phyloP scores from a whole-genome alignment of 2,113 vertebrate species.

The Lucifuga dentata region DNA sequence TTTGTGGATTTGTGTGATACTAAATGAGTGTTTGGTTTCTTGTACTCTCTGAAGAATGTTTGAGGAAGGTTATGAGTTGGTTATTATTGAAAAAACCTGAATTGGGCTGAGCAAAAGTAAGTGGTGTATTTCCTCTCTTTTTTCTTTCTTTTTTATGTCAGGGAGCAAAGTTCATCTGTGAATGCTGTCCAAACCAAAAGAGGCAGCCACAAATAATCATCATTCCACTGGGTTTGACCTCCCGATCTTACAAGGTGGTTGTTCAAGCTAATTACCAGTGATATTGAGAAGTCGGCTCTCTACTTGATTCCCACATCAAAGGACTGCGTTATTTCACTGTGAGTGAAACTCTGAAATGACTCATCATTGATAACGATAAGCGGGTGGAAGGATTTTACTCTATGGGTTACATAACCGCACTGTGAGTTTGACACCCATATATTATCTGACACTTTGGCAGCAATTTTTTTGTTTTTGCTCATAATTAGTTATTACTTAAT shows the following conservation, averaged over 20 bases:
- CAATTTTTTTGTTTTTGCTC: too few relatives aligned
- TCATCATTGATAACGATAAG: conserved; percentile 66
- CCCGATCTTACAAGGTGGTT: conserved; percentile 27
- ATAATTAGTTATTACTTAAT: not conserved
- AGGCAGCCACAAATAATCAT: not conserved
- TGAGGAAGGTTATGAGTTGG: conserved; percentile 4
- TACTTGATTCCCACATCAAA: conserved; percentile 81
- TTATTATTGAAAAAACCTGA: conserved; percentile 24
- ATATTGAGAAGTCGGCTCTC: conserved; percentile 55
- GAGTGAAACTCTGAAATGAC: conserved; percentile 76
- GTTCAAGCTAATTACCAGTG: conserved; percentile 44
- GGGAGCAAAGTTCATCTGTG: conserved; percentile 44
- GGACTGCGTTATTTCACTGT: conserved; percentile 48
- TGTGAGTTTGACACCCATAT: conserved; percentile 5
- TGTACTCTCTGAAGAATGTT: conserved; percentile 8
- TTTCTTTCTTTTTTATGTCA: conserved; percentile 8
- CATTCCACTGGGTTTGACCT: conserved; percentile 29
- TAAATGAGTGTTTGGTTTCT: conserved; percentile 42
- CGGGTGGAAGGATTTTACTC: conserved; percentile 40
- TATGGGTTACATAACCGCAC: conserved; percentile 30
- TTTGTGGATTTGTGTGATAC: conserved; percentile 43
- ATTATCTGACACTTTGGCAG: conserved; percentile 6
- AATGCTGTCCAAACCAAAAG: conserved; percentile 22
- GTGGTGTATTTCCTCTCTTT: not conserved
- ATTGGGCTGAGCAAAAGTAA: conserved; percentile 17